A percentile compares a stretch with the other conserved stretches of the same genome.
phyloP scores from a whole-genome alignment of 1,140 invertebrate genomes.

The Diabrotica virgifera region DNA sequence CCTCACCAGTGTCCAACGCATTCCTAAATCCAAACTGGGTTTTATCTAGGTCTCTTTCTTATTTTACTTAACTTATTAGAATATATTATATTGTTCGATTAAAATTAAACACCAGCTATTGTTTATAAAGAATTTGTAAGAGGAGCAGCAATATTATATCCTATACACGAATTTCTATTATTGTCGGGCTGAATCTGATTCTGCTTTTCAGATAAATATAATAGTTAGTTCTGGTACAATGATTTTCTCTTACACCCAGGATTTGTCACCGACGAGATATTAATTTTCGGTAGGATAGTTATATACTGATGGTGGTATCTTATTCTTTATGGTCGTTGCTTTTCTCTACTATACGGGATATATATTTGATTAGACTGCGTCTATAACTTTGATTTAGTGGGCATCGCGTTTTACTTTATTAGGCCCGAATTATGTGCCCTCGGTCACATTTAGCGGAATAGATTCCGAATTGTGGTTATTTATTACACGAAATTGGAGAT shows the following conservation, averaged over 20 bases:
- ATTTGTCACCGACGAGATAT: slow-evolving; percentile 42
- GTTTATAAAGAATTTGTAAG: background rate
- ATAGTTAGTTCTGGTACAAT: slow-evolving; percentile 34
- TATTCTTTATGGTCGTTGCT: slow-evolving; percentile 32
- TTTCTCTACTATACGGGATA: slow-evolving; percentile 8
- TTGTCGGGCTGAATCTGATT: background rate
- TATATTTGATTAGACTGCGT: slow-evolving; percentile 2
- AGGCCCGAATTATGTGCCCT: background rate
- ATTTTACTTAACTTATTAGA: background rate
- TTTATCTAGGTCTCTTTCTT: too few relatives aligned
- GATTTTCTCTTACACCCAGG: slow-evolving; percentile 38
- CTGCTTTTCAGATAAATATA: slow-evolving; percentile 23
- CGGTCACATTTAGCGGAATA: too few relatives aligned
- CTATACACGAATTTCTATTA: background rate
- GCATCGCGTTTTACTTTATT: background rate
- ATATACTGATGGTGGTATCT: slow-evolving; percentile 24
- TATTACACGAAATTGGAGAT: too few relatives aligned
- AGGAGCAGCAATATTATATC: background rate
- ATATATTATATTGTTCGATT: background rate
- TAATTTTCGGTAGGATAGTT: slow-evolving; percentile 37
- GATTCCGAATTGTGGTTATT: too few relatives aligned
- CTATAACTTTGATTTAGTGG: slow-evolving; percentile 1
- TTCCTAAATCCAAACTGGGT: too few relatives aligned
- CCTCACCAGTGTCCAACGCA: too few relatives aligned
- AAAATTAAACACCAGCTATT: background rate